phyloP scores from a whole-genome alignment of 2,113 vertebrate species.

The Oceanodroma tethys region DNA sequence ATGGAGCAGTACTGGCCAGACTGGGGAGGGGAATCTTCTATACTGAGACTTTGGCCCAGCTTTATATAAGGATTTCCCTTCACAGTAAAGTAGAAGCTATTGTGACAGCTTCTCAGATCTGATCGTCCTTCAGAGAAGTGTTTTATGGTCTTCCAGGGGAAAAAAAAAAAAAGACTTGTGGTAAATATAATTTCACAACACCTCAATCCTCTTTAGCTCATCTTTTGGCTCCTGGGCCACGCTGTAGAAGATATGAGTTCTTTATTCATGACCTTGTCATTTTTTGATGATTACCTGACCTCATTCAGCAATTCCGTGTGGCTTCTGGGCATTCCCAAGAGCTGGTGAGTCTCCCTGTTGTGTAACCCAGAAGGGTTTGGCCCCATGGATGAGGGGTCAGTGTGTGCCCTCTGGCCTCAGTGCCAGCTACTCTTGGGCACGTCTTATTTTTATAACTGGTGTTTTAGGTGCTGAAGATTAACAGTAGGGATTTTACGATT shows the following conservation, averaged over 20 bases:
- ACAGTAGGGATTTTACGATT: background rate
- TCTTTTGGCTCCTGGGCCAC: background rate
- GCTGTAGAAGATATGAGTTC: background rate
- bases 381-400: accelerated
- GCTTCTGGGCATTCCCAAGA: background rate
- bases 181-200: background rate
- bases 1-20: background rate
- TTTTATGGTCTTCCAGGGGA: background rate
- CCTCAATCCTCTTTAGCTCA: background rate
- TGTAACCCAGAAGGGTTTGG: background rate
- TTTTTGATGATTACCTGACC: background rate
- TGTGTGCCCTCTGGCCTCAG: background rate
- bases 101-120: background rate
- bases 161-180: background rate
- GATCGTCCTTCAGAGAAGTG: background rate
- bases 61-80: background rate
- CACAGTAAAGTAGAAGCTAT: background rate
- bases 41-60: background rate
- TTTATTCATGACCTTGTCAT: background rate
- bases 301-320: background rate
- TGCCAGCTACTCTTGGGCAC: background rate
- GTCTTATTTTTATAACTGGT: background rate
- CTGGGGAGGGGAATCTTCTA: background rate
- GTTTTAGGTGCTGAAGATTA: background rate
- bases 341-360: background rate